phyloP scores from a whole-genome alignment of 2,888 invertebrate species.

The Pinctada fucata region DNA sequence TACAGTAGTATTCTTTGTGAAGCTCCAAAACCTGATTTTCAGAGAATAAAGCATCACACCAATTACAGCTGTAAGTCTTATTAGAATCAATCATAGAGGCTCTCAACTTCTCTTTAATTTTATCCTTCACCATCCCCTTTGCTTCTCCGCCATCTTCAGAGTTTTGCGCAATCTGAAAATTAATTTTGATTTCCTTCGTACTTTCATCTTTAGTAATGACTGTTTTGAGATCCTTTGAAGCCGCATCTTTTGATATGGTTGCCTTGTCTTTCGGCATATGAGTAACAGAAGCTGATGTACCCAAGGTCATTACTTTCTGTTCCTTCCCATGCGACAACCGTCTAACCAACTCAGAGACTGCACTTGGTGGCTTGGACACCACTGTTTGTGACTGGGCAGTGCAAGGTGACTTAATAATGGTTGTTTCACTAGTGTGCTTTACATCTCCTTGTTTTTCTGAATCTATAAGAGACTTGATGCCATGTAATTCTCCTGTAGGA shows the following conservation, averaged over 20 bases:
- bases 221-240: neutral
- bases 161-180: too few species aligned
- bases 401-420: neutral
- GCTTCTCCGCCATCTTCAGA: too few species aligned
- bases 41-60: constrained; percentile 88
- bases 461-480: constrained; percentile 12
- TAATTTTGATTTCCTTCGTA: neutral
- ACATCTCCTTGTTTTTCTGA: neutral
- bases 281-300: neutral
- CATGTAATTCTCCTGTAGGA: neutral
- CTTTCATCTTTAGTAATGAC: neutral
- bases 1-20: constrained; percentile 87
- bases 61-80: constrained; percentile 80
- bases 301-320: neutral
- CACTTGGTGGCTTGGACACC: neutral
- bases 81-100: constrained; percentile 41
- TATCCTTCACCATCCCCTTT: neutral
- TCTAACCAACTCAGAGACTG: neutral
- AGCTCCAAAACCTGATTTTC: constrained; percentile 89
- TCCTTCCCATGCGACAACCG: neutral
- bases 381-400: neutral
- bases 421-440: neutral
- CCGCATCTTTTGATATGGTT: neutral
- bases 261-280: neutral
- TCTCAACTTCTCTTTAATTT: neutral